A percentile compares a stretch with the other conserved stretches of the same genome.
phyloP scores from a whole-genome alignment of 2,888 invertebrate genomes.

The Drosophila vallismaia region DNA sequence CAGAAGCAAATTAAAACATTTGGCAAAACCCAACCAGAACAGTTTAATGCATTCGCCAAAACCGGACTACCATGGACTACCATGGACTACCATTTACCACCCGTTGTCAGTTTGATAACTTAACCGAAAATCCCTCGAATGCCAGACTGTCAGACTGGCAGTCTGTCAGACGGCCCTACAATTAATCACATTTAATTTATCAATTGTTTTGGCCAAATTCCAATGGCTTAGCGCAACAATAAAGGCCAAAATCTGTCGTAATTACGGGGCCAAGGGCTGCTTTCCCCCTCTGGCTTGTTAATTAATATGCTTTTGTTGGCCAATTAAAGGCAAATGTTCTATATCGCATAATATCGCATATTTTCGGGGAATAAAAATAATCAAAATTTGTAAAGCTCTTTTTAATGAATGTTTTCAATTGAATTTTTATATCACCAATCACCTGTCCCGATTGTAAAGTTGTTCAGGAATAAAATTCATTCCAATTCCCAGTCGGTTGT shows the following conservation, averaged over 20 bases:
- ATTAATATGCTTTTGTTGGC: slow-evolving; percentile 21
- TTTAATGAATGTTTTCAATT: neutral
- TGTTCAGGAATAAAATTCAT: too few species aligned
- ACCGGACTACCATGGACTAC: too few species aligned
- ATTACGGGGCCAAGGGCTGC: slow-evolving; percentile 10
- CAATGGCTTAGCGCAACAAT: slow-evolving; percentile 28
- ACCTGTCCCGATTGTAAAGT: too few species aligned
- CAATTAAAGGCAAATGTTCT: too few species aligned
- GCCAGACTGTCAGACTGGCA: neutral
- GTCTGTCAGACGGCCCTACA: slow-evolving; percentile 10
- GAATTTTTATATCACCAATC: too few species aligned
- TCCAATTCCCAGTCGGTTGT: too few species aligned
- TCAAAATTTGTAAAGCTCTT: neutral
- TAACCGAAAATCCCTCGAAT: slow-evolving; percentile 3
- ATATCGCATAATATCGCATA: too few species aligned
- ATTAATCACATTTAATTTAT: slow-evolving; percentile 44
- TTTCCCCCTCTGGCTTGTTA: slow-evolving; percentile 4
- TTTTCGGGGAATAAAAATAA: neutral
- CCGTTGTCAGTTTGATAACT: slow-evolving; percentile 33
- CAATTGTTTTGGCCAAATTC: slow-evolving; percentile 31
- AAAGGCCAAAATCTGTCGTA: slow-evolving; percentile 14
- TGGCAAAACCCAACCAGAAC: slow-evolving; percentile 23
- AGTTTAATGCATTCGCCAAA: slow-evolving; percentile 23
- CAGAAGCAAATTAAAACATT: slow-evolving; percentile 42
- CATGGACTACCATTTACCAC: slow-evolving; percentile 6